Evolutionary conservation across 2,113 vertebrate species (phyloP), one percentile per base, ranked within the genome.

Genomic region (Cygnus buccinator): DNA sequence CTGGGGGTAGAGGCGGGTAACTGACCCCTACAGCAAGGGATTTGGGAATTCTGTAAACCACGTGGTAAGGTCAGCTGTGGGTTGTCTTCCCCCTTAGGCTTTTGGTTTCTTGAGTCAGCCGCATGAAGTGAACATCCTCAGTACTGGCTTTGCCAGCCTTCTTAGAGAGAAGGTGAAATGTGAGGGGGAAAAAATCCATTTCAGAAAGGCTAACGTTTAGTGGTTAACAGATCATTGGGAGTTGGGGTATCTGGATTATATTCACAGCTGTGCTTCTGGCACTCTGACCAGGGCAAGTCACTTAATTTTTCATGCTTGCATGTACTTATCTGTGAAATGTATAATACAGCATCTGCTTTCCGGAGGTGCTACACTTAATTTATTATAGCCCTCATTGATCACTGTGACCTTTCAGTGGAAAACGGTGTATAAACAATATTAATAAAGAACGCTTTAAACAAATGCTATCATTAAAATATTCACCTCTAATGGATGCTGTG

Each of bases 191-290:
- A 21, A 23, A 5, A 91, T 93, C 94, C 0, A 0, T 62, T 91
- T 91, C 28, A 71, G 85, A 66, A 88, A 63, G 79, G 63, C 82
- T 94, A 46, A 83, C 59, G 58, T 83, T 50, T 83, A 58, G 54
- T 86, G 92, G 85, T 87, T 93, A 94, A 74, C 63, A 71, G 87
- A 63, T 96, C 78, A 55, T 50, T 94, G 89, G 82, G 77, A 88
- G 9, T 31, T 88, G 43, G n/a, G 55, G 3, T 93, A 46, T 83
- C 77, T 94, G 92, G 67, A 93, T 95, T 90, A 66, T 94, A 77
- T 96, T 97, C 79, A 63, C 93, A 96, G 90, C 92, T 97, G 93
- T 95, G 94, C 87, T 63, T 94, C 94, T 96, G 95, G 92, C 93
- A 39, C 85, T 88, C 92, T 86, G 78, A 71, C 90, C 85, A 67